Evolutionary conservation across 2,113 vertebrate species (phyloP), one percentile per base, ranked within the genome.

Genomic region (Anser brachyrhynchus): DNA sequence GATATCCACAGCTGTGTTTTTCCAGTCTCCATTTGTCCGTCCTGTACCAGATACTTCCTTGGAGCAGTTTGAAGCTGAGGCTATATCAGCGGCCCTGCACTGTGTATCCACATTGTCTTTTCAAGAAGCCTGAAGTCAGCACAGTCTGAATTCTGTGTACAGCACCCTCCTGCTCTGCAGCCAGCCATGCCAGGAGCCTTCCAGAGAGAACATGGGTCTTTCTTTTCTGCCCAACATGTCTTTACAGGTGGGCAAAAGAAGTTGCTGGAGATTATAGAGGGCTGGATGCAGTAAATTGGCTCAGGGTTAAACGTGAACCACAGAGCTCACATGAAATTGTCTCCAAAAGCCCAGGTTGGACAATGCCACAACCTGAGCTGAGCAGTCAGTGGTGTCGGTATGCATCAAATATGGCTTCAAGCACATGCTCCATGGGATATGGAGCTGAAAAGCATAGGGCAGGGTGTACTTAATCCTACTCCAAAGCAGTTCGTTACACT

Each of bases 291-390:
- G 26, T 33, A 92, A 85, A 90, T 26, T 91, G 29, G 15, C 20
- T 92, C 41, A 74, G 41, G 46, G 58, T 92, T 95, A 83, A 88
- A 73, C 8, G 66, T 86, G 29, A 93, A 59, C 52, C 59, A 44
- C 33, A 25, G 20, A 41, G 23, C 11, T 73, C 2, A 1, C 23
- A 25, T 62, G 11, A 75, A 82, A 90, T 57, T 17, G 1, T 65
- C 15, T 90, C 11, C 44, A 66, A 62, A 83, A 86, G 70, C 35
- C 12, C 28, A 29, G 41, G 12, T 3, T 1, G 1, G 55, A 58
- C 31, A 86, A 77, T 37, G 35, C 6, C 41, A 69, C 49, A 79
- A 33, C 43, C 22, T 0, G 2, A 84, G 29, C 11, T 79, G 71
- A 78, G 65, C 62, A 28, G 28, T 62, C 7, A 76, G 16, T 1